These are phyloP conservation scores for Apocrypta bakeri DNA, from an alignment of 1,140 invertebrate genomes.

Conservation along the genomic window DNA sequence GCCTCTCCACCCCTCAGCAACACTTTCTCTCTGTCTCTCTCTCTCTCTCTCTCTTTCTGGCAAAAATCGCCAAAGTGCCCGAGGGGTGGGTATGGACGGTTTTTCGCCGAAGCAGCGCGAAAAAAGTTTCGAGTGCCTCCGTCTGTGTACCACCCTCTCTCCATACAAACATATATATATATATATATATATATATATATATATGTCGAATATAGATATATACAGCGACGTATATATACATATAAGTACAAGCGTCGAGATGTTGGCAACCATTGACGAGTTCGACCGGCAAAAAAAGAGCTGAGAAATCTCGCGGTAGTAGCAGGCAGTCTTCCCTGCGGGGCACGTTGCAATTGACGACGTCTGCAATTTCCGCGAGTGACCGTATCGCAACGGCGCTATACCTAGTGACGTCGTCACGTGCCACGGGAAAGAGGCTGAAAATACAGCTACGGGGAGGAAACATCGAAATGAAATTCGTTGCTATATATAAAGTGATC, in stretches of 20 bases:
- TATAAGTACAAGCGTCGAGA: not conserved
- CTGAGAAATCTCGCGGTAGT: conserved; percentile 23
- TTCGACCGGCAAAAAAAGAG: conserved; percentile 35
- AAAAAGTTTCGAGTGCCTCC: conserved; percentile 18
- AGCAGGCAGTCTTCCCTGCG: conserved; percentile 44
- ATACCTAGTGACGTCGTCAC: conserved; percentile 19
- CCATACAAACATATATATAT: not conserved
- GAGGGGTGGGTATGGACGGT: not conserved
- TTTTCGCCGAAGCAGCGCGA: conserved; percentile 2
- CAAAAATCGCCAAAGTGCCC: not conserved
- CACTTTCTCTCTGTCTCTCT: no score
- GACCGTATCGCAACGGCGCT: conserved; percentile 57
- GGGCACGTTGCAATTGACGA: conserved; percentile 57
- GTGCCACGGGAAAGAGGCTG: conserved; percentile 48
- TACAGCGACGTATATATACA: not conserved
- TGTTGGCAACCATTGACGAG: conserved; percentile 41
- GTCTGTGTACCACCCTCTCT: not conserved
- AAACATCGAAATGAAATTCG: conserved; percentile 16
- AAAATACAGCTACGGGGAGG: not conserved
- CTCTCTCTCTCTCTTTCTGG: not conserved
- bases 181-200: not conserved
- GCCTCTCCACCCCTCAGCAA: not conserved
- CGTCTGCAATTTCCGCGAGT: conserved; percentile 59
- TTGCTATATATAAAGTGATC: not conserved
- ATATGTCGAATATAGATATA: no score